These are phyloP conservation scores for Papilio gigon DNA, from an alignment of 2,888 invertebrate species.

Conservation along the genomic window DNA sequence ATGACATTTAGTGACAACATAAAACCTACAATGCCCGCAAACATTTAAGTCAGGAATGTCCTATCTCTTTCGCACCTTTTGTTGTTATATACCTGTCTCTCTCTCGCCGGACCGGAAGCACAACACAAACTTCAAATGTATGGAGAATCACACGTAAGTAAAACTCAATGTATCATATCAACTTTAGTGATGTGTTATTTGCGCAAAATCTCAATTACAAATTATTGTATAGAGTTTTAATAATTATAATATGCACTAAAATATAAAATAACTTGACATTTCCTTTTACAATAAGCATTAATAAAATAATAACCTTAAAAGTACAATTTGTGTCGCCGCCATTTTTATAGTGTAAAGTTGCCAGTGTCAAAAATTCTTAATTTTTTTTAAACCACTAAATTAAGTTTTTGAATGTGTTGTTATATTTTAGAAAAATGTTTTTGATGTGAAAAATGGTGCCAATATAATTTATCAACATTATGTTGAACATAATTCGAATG, in stretches of 20 bases:
- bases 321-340: constrained; percentile 10
- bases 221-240: neutral
- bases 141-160: neutral
- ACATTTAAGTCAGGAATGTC: neutral
- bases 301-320: constrained; percentile 1
- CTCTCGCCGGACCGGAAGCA: neutral
- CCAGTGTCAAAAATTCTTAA: neutral
- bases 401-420: neutral
- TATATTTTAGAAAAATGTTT: neutral
- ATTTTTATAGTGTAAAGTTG: neutral
- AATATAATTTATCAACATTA: constrained; percentile 24
- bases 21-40: no score
- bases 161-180: constrained; percentile 7
- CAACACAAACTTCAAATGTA: neutral
- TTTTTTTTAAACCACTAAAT: neutral
- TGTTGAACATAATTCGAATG: constrained; percentile 19
- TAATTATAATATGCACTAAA: neutral
- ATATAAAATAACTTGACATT: constrained; percentile 9
- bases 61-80: neutral
- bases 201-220: constrained; percentile 6
- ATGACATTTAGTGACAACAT: neutral
- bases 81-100: neutral
- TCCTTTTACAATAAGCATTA: constrained; percentile 1
- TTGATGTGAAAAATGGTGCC: constrained; percentile 21
- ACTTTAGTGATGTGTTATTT: neutral